Conservation (phyloP, 2,888 invertebrate species). For the Resseliella maxima region DNA sequence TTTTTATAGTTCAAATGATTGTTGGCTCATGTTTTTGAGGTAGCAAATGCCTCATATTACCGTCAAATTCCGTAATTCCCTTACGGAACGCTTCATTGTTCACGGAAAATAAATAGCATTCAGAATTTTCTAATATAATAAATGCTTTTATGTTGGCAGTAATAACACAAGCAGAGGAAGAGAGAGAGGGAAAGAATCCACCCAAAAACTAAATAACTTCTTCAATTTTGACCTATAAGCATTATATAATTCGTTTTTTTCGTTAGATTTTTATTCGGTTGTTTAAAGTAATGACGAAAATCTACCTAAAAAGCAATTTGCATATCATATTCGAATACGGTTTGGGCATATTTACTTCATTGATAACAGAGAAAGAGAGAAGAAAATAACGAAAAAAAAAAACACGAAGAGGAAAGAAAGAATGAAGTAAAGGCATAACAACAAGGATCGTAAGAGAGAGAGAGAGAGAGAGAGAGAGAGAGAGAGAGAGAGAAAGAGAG, state of each 20-base stretch:
- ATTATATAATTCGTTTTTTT: neutral
- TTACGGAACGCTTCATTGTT: too few relatives aligned
- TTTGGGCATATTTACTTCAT: neutral
- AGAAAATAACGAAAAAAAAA: neutral
- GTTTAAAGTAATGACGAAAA: constrained; percentile 6
- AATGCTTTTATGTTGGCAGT: too few relatives aligned
- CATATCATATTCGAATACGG: neutral
- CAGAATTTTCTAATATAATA: too few relatives aligned
- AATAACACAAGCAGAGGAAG: too few relatives aligned
- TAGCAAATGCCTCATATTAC: too few relatives aligned
- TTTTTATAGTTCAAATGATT: neutral
- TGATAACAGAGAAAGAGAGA: neutral
- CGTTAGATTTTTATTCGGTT: neutral
- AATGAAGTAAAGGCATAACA: neutral
- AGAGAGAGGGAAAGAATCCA: too few relatives aligned
- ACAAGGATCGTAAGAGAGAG: neutral
- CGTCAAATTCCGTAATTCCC: too few relatives aligned
- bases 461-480: neutral
- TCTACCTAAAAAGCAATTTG: constrained; percentile 16
- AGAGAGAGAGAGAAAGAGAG: too few relatives aligned
- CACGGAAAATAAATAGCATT: too few relatives aligned
- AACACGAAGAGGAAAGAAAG: neutral
- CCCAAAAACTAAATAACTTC: neutral
- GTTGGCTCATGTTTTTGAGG: too few relatives aligned
- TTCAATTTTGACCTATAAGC: neutral